These are phyloP conservation scores for Ophioninae sp. DNA, from an alignment of 2,888 invertebrate species.

Conservation along the genomic window DNA sequence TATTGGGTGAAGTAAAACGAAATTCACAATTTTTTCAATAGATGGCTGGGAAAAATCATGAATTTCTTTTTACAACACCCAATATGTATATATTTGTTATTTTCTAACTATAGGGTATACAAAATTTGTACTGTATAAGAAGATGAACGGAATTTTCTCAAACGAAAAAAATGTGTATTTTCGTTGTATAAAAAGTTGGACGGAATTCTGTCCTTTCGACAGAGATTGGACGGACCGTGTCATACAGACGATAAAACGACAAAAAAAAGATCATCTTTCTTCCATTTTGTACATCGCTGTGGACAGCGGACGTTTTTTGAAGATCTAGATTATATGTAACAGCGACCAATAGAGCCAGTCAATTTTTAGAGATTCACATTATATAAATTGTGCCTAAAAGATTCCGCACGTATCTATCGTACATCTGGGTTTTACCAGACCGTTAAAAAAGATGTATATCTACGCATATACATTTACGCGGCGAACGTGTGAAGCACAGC, in stretches of 20 bases:
- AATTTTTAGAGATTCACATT: no score
- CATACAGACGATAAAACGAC: conserved; percentile 11
- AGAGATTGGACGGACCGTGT: conserved; percentile 47
- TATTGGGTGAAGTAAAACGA: no score
- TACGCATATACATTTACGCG: conserved; percentile 7
- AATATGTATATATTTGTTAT: background rate
- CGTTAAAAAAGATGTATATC: background rate
- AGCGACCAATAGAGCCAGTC: no score
- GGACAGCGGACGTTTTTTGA: background rate
- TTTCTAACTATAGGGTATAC: conserved; percentile 6
- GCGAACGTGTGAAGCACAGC: conserved; percentile 42
- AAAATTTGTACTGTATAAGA: conserved; percentile 27
- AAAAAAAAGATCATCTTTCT: conserved; percentile 24
- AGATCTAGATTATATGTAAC: no score
- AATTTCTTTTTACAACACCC: no score
- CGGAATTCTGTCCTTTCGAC: conserved; percentile 23
- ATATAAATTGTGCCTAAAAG: no score
- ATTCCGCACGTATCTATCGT: no score
- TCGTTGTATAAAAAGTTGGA: conserved; percentile 34
- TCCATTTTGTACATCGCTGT: conserved; percentile 31
- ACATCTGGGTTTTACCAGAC: no score
- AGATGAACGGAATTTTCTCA: conserved; percentile 33
- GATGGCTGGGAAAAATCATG: no score
- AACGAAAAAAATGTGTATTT: background rate
- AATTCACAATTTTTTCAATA: no score